These are phyloP conservation scores for Mus pahari DNA, from an alignment of 2,113 vertebrate genomes.

Conservation along the genomic window DNA sequence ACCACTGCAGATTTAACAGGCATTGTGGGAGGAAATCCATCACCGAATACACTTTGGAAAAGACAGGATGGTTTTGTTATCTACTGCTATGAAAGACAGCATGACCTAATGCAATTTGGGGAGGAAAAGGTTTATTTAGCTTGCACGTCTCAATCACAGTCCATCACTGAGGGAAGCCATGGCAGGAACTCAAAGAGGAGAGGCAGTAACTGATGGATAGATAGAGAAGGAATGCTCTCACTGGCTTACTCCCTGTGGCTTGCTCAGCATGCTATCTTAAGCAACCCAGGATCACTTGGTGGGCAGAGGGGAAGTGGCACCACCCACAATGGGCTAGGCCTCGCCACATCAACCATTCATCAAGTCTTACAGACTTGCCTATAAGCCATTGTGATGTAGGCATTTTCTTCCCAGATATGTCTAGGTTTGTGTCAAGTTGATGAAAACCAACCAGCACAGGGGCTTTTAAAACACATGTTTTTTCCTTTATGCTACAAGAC, in stretches of 20 bases:
- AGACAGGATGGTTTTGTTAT: neutral
- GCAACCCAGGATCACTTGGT: neutral
- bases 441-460: neutral
- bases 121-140: neutral
- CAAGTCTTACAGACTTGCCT: neutral
- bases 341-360: neutral
- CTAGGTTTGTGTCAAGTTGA: neutral
- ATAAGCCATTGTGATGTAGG: neutral
- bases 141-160: neutral
- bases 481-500: neutral
- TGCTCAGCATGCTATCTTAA: neutral
- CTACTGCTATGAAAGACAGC: neutral
- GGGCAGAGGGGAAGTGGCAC: neutral
- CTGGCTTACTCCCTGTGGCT: neutral
- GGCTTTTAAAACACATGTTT: neutral
- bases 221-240: neutral
- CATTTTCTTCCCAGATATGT: neutral
- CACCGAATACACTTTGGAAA: conserved; percentile 18
- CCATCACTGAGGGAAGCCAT: neutral
- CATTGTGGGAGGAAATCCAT: neutral
- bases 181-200: neutral
- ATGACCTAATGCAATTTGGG: neutral
- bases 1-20: neutral
- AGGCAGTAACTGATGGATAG: neutral
- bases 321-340: neutral